phyloP scores from a whole-genome alignment of 2,113 vertebrate genomes.

The Anthoscopus minutus region DNA sequence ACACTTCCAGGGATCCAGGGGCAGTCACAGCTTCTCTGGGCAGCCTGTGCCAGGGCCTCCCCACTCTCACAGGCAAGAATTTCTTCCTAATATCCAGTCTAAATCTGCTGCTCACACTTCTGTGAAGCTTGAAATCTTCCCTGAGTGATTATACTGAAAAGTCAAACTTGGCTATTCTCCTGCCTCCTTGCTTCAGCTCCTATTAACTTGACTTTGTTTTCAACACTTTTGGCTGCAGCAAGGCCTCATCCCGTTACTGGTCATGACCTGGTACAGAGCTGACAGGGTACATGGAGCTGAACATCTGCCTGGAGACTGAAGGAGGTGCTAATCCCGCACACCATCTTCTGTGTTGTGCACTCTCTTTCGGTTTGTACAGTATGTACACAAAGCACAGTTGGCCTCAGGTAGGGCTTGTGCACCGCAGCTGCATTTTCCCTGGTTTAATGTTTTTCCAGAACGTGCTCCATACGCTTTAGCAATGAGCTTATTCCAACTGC shows the following conservation, averaged over 20 bases:
- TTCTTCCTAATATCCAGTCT: not conserved
- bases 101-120: not conserved
- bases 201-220: not conserved
- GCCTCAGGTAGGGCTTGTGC: slow-evolving; percentile 4
- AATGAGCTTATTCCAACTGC: not conserved
- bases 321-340: not conserved
- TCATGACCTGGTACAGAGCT: slow-evolving; percentile 36
- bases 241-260: not conserved
- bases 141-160: not conserved
- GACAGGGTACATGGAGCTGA: not conserved
- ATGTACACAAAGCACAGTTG: slow-evolving; percentile 28
- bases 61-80: rapidly evolving
- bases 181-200: not conserved
- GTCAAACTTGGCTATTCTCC: not conserved
- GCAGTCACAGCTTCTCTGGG: not conserved
- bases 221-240: not conserved
- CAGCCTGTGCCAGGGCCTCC: not conserved
- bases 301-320: not conserved
- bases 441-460: slow-evolving; percentile 31
- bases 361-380: slow-evolving; percentile 27
- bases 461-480: not conserved
- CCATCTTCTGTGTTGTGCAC: not conserved
- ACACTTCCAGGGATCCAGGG: not conserved
- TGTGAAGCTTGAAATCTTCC: not conserved
- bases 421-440: slow-evolving; percentile 34